Evolutionary conservation across 2,888 invertebrate species (phyloP), one percentile per base, ranked within the genome.

Genomic region (Prosopocoilus inquinatus): DNA sequence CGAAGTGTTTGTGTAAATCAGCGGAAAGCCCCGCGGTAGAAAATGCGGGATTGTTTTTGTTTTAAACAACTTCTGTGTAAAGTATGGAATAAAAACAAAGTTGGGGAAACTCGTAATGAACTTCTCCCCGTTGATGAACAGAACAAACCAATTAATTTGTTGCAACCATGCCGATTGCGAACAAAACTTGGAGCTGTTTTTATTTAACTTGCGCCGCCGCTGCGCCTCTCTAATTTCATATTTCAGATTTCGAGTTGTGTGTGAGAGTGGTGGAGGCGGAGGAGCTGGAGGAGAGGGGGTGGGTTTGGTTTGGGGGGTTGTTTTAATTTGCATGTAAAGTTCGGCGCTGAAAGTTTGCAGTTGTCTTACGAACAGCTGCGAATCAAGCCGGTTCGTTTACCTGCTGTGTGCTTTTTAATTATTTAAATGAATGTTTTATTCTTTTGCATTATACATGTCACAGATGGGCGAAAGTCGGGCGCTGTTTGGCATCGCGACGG

Each of bases 401-500:
- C 73, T 73, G 70, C 69, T 69, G 72, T 73, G 69, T 73, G 68
- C 70, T 71, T 73, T 73, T 73, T 74, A 74, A 74, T 74, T 72
- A 74, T 74, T 74, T 69, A 73, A 74, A 74, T 72, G 70, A 72
- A 70, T 68, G 68, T 70, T 72, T 70, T 69, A 69, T 72, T 70
- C 70, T 69, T 68, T 64, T 72, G 71, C 71, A 73, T 72, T 70
- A 73, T 70, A 70, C 71, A 72, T 73, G 65, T 64, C 65, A 61
- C 61, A 63, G 65, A 65, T 64, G 65, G 64, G 57, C 61, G 47
- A 41, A 41, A 41, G 41, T 41, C 41, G 41, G 41, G 41, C 16
- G 41, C n/a, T 15, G 41, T 47, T 47, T 35, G 47, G 34, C 47
- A 15, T 47, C 47, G 47, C 47, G 47, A 47, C 15, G 47, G 16